Base-by-base conservation (phyloP, 2,113 vertebrate genomes). In the Quiscalus mexicanus region DNA sequence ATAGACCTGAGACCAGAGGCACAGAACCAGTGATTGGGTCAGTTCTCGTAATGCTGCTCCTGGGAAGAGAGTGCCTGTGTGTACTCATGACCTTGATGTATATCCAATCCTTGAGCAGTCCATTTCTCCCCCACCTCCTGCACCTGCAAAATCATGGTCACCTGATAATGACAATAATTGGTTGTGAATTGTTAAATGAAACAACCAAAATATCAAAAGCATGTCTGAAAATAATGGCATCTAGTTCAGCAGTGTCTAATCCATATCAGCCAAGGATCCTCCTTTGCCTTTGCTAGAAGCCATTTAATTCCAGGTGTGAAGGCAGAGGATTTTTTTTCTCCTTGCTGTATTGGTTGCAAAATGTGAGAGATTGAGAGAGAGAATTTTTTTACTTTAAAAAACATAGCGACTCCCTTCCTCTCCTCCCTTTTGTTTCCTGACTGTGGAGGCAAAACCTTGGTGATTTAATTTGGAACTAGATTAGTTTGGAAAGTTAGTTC, bases 111-210 rank as follows among this genome's bases (percentile, higher is more conserved):
- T 52, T 1, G 5, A 64, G 68, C 2, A 2, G 55, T 92, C 44
- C 25, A 1, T 47, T 90, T 60, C 60, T 84, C 41, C 31, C 22
- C 37, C 62, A 21, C 64, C 88, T 88, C 56, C 69, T 87, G 83
- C 93, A 92, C 90, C 92, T 96, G 88, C 83, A 90, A 3, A 44
- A 80, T 67, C 64, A 10, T 89, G 64, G 64, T 44, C 83, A 92
- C 10, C 65, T 86, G 92, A 74, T 95, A 88, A 84, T 15, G 5
- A 49, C 31, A 84, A 31, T 58, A 68, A 75, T 64, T 0, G 0
- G 21, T 33, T 81, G 37, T 81, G 83, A 89, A 64, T 84, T 92
- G 79, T 83, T 92, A 78, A 90, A 87, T 94, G 76, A 67, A 84
- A 88, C 47, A 30, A 50, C 49, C 25, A 50, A 50, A 50, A 50